Base-by-base conservation (phyloP, 2,797 vertebrate genomes). In the Okamejei kenojei region DNA sequence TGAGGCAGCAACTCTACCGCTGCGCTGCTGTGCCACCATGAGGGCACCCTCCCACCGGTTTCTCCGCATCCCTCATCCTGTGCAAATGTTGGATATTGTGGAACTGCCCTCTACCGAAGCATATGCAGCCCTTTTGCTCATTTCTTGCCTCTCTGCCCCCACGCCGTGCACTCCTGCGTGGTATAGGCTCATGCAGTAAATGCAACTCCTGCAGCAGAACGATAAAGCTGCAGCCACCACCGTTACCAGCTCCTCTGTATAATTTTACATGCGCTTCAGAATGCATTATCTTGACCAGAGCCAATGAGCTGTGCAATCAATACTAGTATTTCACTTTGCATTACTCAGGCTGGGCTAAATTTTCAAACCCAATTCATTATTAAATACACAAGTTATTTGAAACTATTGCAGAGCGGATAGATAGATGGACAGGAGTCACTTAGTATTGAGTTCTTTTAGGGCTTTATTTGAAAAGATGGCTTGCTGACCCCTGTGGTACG, bases 271-370 rank as follows among this genome's bases (percentile, higher is more conserved):
- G 84, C n/a, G 61, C 84, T 68, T 63, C 61, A 35, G n/a, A 88
- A 32, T 68, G 9, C 84, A 88, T 63, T 68, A 35, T 88, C n/a
- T 88, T 88, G 84, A 68, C 63, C 84, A 88, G 13, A 32, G 63
- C n/a, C 63, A 23, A 21, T n/a, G 19, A 35, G 61, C 84, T 35
- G 63, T 19, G 8, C 15, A 68, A 88, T 88, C 84, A 88, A 88
- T 88, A 88, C 29, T 0, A 68, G 63, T 17, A 88, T 88, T 88
- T 68, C 84, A 88, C 84, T 88, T 88, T 88, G 84, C 84, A 88
- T 88, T 88, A 88, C 61, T 88, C 61, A 88, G 84, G 84, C n/a
- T 88, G n/a, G 63, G 84, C 84, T 88, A 88, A 88, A 68, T 88
- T 88, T 88, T 88, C 63, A 68, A 88, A 63, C 61, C 63, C 84